Conservation (phyloP, 2,797 vertebrate species). For the Threskiornis aethiopicus region DNA sequence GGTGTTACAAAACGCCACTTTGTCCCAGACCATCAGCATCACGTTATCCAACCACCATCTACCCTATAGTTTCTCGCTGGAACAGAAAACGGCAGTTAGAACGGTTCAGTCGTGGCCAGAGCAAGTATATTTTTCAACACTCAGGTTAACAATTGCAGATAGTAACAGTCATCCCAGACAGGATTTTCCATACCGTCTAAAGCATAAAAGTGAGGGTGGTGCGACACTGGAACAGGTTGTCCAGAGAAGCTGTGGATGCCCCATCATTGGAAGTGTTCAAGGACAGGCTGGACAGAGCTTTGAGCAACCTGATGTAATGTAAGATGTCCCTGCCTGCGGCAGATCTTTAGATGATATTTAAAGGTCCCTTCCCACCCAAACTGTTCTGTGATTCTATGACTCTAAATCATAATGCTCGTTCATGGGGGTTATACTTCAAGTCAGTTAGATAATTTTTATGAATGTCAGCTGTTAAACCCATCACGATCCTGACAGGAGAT, state of each 20-base stretch:
- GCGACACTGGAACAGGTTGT: neutral
- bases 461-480: neutral
- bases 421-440: neutral
- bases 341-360: neutral
- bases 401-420: neutral
- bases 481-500: neutral
- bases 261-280: neutral
- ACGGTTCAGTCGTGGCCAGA: neutral
- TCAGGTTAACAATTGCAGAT: neutral
- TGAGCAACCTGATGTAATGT: neutral
- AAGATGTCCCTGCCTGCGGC: neutral
- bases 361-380: neutral
- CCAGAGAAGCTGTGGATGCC: neutral
- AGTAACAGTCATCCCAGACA: neutral
- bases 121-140: neutral
- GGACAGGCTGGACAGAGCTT: neutral
- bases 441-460: neutral
- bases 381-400: neutral
- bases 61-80: accelerated
- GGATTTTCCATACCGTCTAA: neutral
- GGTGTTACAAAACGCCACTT: neutral
- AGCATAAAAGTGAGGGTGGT: neutral
- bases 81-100: neutral
- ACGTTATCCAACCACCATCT: accelerated
- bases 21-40: neutral